phyloP scores from a whole-genome alignment of 1,140 invertebrate species.

The Andrena cerasifolii region DNA sequence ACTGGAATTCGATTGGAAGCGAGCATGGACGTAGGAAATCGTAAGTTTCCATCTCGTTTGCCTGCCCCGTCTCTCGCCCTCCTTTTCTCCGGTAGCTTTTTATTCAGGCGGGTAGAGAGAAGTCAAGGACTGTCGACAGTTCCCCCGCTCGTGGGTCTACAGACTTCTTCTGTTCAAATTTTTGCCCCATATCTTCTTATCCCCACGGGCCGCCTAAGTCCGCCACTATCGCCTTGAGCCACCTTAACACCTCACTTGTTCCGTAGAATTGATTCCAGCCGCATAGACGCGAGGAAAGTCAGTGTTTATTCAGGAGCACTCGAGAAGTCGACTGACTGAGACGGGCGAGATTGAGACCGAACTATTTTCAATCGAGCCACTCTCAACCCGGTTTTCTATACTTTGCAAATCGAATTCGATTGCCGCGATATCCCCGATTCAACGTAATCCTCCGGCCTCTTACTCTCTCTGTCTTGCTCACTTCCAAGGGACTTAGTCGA shows the following conservation, averaged over 20 bases:
- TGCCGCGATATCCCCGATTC: conserved; percentile 44
- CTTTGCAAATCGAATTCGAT: conserved; percentile 70
- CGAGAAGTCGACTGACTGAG: conserved; percentile 42
- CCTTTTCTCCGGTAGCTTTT: neutral
- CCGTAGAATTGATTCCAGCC: conserved; percentile 64
- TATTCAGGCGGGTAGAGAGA: conserved; percentile 25
- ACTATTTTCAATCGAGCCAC: conserved; percentile 64
- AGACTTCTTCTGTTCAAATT: conserved; percentile 47
- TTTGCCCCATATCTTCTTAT: conserved; percentile 17
- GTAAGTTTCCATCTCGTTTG: conserved; percentile 40
- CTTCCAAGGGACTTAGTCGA: neutral
- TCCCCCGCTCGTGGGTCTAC: neutral
- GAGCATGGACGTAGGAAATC: neutral
- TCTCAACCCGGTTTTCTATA: conserved; percentile 45
- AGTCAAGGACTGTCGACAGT: conserved; percentile 6
- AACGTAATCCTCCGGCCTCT: conserved; percentile 35
- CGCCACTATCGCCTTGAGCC: conserved; percentile 14
- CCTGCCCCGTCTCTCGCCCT: neutral
- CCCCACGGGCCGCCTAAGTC: neutral
- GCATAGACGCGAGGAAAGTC: conserved; percentile 62
- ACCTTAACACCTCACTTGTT: conserved; percentile 66
- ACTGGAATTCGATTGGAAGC: conserved; percentile 6
- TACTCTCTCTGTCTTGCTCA: conserved; percentile 8
- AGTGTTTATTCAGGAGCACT: conserved; percentile 73
- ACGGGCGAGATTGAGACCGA: conserved; percentile 71